Evolutionary conservation across 2,888 invertebrate species (phyloP).

Genomic region (Dicyrtoma fusca): DNA sequence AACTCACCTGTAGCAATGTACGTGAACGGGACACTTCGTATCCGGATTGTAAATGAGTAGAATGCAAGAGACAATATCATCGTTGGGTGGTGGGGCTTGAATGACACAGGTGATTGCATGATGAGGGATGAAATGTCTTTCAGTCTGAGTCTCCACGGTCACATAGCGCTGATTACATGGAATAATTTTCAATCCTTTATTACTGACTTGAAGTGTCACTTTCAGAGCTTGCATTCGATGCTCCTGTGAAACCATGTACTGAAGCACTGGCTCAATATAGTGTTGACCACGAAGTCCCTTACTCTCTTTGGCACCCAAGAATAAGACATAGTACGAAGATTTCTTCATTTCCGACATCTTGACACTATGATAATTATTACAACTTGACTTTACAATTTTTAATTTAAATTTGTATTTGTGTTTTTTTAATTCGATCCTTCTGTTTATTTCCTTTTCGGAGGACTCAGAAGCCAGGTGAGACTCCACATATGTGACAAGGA

Average conservation of each 20-base stretch:
- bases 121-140: conserved; percentile 93
- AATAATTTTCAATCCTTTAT: conserved; percentile 91
- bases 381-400: not conserved
- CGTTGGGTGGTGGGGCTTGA: conserved; percentile 69
- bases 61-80: conserved; percentile 92
- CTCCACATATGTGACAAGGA: not conserved
- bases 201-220: conserved; percentile 85
- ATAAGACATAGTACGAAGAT: conserved; percentile 89
- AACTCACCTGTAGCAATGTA: conserved; percentile 87
- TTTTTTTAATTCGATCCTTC: not conserved
- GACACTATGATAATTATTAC: not conserved
- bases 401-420: not conserved
- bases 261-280: conserved; percentile 82
- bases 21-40: conserved; percentile 91
- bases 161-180: conserved; percentile 68
- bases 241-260: conserved; percentile 81
- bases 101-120: conserved; percentile 90
- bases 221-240: conserved; percentile 85
- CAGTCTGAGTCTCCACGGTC: conserved; percentile 62
- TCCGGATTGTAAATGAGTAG: conserved; percentile 91
- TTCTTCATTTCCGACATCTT: conserved; percentile 74
- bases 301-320: conserved; percentile 94
- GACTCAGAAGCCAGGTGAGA: not conserved
- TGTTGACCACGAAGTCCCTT: conserved; percentile 83
- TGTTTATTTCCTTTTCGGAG: not conserved